These are phyloP conservation scores for Calephelis perditalis DNA, from an alignment of 2,888 invertebrate genomes.

Conservation along the genomic window DNA sequence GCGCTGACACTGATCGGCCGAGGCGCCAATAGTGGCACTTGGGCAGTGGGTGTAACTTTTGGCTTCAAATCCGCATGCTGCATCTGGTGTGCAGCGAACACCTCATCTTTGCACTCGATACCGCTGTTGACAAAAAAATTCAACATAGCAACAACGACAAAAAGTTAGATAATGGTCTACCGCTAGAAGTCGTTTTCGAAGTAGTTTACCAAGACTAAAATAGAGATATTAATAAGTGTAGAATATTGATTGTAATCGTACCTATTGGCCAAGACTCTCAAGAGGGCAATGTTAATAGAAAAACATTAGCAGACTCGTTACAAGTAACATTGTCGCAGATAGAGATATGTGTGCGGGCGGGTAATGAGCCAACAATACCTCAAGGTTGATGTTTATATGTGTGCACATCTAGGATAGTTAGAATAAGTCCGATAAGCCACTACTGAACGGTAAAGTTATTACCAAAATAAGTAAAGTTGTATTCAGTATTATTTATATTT, in stretches of 20 bases:
- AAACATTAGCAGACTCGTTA: conserved; percentile 37
- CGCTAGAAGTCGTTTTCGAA: conserved; percentile 22
- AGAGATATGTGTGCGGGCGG: conserved; percentile 41
- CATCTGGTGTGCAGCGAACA: conserved; percentile 82
- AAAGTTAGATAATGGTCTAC: conserved; percentile 33
- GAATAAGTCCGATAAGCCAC: conserved; percentile 27
- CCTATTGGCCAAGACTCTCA: conserved; percentile 20
- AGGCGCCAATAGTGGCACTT: conserved; percentile 31
- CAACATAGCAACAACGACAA: conserved; percentile 40
- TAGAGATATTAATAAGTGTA: conserved; percentile 8
- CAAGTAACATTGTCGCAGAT: conserved; percentile 36
- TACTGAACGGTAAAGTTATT: neutral
- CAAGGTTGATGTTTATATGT: conserved; percentile 46
- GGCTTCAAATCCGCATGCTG: conserved; percentile 67
- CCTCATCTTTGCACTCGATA: conserved; percentile 87
- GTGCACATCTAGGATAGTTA: conserved; percentile 28
- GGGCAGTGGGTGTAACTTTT: conserved; percentile 39
- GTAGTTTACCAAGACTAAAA: no score
- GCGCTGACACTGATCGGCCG: conserved; percentile 34
- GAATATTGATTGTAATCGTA: conserved; percentile 22
- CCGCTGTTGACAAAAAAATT: conserved; percentile 79
- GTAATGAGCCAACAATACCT: conserved; percentile 60
- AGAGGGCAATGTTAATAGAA: conserved; percentile 39
- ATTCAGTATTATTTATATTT: no score
- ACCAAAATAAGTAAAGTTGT: no score